Evolutionary conservation across 2,888 invertebrate species (phyloP).

Genomic region (Drosophila anomalipes): DNA sequence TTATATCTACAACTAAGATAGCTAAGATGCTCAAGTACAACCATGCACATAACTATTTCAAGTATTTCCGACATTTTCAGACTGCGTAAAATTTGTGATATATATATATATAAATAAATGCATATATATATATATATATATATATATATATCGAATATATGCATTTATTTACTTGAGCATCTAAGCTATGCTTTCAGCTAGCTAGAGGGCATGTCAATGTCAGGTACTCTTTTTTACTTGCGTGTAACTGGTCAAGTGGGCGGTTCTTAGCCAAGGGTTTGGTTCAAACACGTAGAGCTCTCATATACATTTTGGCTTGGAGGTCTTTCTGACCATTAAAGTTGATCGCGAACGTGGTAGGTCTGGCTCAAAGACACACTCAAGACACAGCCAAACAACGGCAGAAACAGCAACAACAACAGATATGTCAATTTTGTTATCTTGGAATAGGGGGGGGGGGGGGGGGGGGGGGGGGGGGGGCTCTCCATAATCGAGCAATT

Average conservation of each 20-base stretch:
- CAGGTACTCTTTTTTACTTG: not conserved
- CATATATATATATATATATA: not conserved
- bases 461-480: no score
- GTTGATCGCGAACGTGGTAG: slow-evolving; percentile 43
- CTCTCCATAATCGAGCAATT: slow-evolving; percentile 58
- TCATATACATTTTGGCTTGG: slow-evolving; percentile 23
- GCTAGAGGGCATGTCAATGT: slow-evolving; percentile 4
- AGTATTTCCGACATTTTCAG: not conserved
- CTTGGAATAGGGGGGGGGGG: not conserved
- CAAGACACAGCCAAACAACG: slow-evolving; percentile 1
- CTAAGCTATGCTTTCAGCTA: not conserved
- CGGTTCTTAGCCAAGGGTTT: slow-evolving; percentile 41
- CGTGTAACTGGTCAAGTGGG: slow-evolving; percentile 25
- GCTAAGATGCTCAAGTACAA: not conserved
- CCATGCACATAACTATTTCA: not conserved
- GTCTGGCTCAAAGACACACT: slow-evolving; percentile 19
- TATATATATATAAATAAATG: not conserved
- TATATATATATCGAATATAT: not conserved
- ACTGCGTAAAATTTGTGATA: not conserved
- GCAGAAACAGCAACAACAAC: not conserved
- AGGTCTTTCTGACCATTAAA: slow-evolving; percentile 63
- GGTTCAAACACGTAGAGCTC: slow-evolving; percentile 50
- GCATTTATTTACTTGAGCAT: not conserved
- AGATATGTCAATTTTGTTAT: slow-evolving; percentile 7
- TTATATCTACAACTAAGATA: not conserved